These are phyloP conservation scores for Pogonomyrmex californicus DNA, from an alignment of 1,140 invertebrate genomes.

Conservation along the genomic window DNA sequence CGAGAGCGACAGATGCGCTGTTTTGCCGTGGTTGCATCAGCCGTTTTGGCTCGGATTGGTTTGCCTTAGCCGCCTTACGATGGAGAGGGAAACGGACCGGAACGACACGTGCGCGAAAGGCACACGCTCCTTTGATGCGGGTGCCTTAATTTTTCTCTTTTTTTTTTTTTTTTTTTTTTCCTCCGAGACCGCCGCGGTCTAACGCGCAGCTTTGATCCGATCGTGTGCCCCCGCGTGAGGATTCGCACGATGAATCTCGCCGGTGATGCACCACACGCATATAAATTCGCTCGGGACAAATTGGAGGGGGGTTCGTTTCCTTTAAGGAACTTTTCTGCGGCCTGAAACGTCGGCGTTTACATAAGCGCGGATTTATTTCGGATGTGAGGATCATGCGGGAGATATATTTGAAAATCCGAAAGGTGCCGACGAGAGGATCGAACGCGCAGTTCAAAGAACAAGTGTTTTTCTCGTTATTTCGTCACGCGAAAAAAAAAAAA, in stretches of 20 bases:
- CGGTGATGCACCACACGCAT: no score
- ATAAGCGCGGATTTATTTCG: background rate
- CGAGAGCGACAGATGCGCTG: constrained; percentile 10
- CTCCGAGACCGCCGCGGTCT: background rate
- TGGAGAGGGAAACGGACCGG: constrained; percentile 34
- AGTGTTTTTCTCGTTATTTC: background rate
- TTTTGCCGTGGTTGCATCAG: constrained; percentile 35
- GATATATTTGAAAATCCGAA: background rate
- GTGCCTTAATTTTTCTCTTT: constrained; percentile 10
- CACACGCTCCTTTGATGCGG: constrained; percentile 5
- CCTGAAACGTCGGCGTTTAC: background rate
- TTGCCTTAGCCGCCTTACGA: background rate
- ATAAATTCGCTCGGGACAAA: background rate
- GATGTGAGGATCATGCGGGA: background rate
- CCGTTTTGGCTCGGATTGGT: constrained; percentile 20
- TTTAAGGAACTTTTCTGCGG: background rate
- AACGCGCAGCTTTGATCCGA: constrained; percentile 4
- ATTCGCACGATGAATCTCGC: background rate
- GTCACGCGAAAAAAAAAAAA: background rate
- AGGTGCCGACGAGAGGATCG: background rate
- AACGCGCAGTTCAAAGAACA: background rate
- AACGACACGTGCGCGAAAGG: constrained; percentile 37
- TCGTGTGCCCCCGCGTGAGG: background rate
- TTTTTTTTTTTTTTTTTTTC: background rate
- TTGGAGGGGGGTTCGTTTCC: background rate